These are phyloP conservation scores for Vipera ursinii DNA, from an alignment of 2,797 vertebrate genomes.

Conservation along the genomic window DNA sequence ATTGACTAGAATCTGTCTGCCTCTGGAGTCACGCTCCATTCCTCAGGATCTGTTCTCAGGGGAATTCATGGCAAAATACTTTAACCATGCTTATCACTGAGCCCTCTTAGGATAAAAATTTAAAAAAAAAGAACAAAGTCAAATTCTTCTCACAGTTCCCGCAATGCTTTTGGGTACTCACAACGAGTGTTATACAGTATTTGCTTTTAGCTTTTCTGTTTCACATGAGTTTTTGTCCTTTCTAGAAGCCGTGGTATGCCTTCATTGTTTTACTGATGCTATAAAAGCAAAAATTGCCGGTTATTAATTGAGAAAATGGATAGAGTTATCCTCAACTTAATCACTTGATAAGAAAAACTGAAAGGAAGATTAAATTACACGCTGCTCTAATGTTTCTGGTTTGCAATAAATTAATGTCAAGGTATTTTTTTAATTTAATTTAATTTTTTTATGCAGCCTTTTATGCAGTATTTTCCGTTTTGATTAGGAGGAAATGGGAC, in stretches of 20 bases:
- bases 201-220: conserved; percentile 7
- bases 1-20: neutral
- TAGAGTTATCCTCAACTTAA: conserved; percentile 42
- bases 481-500: conserved; percentile 40
- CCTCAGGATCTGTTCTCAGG: neutral
- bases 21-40: neutral
- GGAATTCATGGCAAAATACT: neutral
- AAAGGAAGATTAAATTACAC: conserved; percentile 52
- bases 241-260: conserved; percentile 19
- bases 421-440: neutral
- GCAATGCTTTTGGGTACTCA: neutral
- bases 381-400: conserved; percentile 34
- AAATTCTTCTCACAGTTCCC: fast-evolving
- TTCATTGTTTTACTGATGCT: conserved; percentile 32
- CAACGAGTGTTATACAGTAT: neutral
- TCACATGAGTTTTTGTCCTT: conserved; percentile 22
- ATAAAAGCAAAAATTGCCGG: conserved; percentile 47
- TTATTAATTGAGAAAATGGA: conserved; percentile 65
- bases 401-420: conserved; percentile 52
- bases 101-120: neutral
- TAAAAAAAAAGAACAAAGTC: neutral
- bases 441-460: conserved; percentile 29
- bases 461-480: conserved; percentile 38
- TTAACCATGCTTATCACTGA: neutral
- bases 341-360: conserved; percentile 54